Percentiles rank a stretch among this genome's conserved stretches.
Evolutionary conservation across 2,797 vertebrate species (phyloP).

Genomic region (Sarcophilus harrisii): DNA sequence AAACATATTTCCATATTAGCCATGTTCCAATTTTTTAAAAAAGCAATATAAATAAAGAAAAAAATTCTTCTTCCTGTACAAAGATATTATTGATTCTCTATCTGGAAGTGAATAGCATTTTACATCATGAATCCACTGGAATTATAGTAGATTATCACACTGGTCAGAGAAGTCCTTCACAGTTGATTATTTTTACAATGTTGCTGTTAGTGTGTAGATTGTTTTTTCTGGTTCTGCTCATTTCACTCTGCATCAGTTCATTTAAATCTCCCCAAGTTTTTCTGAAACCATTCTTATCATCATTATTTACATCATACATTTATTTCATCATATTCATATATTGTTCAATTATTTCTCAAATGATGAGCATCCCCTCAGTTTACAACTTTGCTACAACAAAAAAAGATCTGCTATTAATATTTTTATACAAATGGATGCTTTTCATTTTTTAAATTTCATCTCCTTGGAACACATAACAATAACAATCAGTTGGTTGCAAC

Average conservation of each 20-base stretch:
- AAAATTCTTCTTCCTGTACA: not conserved
- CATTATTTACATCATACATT: not conserved
- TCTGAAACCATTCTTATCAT: not conserved
- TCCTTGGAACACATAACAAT: no score
- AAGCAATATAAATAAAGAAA: not conserved
- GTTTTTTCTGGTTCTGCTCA: not conserved
- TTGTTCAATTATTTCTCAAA: not conserved
- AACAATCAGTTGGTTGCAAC: no score
- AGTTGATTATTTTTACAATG: not conserved
- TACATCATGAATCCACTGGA: not conserved
- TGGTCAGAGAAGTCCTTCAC: not conserved
- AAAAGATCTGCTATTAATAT: not conserved
- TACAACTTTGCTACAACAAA: not conserved
- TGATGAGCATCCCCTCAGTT: not conserved
- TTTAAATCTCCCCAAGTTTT: not conserved
- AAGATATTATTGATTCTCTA: not conserved
- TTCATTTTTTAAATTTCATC: no score
- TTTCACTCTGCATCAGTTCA: not conserved
- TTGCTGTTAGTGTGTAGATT: not conserved
- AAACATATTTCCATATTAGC: no score
- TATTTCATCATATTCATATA: not conserved
- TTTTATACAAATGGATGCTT: no score
- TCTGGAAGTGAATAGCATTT: not conserved
- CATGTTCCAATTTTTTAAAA: not conserved
- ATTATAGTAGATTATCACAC: not conserved